Evolutionary conservation across 2,797 vertebrate genomes (phyloP), one percentile per base, ranked within the genome.

Genomic region (Naso thynnoides): DNA sequence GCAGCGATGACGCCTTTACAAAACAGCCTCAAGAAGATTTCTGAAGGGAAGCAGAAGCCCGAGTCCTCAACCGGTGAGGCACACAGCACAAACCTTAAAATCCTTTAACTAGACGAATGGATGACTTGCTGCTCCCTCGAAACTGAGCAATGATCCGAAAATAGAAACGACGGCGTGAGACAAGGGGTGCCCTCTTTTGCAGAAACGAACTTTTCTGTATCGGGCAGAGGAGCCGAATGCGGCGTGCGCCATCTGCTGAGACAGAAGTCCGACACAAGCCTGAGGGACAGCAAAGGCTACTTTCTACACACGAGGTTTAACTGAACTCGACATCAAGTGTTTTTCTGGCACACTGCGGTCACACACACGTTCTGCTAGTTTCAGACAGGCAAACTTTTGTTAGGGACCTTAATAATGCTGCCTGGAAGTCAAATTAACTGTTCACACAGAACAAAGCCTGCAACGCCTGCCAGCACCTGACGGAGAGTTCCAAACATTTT

Each of bases 321-420:
- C 8, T 81, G 72, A 83, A 74, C 39, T 62, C 42, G 8, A 48
- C 73, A 78, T 89, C 55, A 86, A 83, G 59, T 11, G 38, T 65
- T 78, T 76, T 3, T 29, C 76, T 87, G 85, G 80, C 76, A 79
- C 48, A 16, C 44, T 16, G 72, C 13, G 23, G 74, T n/a, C 54
- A 8, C 23, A 31, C 23, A 31, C 1, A n/a, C 16, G 41, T 38
- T 54, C 59, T 56, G 52, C 44, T 63, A 1, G n/a, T 64, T 70
- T 66, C n/a, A 56, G 29, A 41, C 47, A 2, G 33, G 38, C 21
- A 41, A 54, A 62, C 65, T 33, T 70, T 49, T 50, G 63, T 58
- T 47, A 50, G 48, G 53, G n/a, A 23, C n/a, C 13, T 26, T 54
- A 59, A 21, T 55, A 62, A 59, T 42, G 75, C 42, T 66, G 63